Evolutionary conservation across 2,797 vertebrate genomes (phyloP).

Genomic region (Hydrolagus colliei): DNA sequence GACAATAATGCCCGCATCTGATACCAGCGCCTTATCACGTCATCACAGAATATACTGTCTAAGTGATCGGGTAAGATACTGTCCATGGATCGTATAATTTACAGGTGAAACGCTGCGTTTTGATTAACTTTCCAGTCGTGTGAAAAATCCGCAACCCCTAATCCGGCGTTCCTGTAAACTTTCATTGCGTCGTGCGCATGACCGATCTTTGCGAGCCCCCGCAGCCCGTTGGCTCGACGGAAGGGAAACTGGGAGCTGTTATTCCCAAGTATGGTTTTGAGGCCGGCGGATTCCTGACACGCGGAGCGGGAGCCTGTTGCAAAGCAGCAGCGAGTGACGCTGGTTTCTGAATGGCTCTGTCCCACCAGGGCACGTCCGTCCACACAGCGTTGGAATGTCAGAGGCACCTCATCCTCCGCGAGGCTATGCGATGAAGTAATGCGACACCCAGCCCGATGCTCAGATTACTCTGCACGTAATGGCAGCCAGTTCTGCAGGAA

Average conservation of each 20-base stretch:
- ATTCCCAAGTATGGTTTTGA: neutral
- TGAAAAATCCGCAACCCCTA: no score
- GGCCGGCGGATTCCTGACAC: neutral
- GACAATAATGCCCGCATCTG: neutral
- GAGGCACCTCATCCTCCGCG: neutral
- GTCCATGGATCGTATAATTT: no score
- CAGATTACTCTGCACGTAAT: neutral
- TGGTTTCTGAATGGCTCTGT: neutral
- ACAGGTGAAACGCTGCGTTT: no score
- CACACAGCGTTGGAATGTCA: neutral
- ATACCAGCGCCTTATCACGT: no score
- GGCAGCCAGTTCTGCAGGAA: neutral
- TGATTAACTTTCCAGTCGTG: no score
- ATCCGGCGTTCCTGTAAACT: no score
- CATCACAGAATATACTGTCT: no score
- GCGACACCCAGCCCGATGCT: neutral
- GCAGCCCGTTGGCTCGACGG: no score
- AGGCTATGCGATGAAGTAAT: neutral
- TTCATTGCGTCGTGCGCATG: no score
- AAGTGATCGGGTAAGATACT: no score
- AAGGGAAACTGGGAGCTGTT: neutral
- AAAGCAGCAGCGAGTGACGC: neutral
- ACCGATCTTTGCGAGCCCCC: no score
- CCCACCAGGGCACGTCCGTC: neutral
- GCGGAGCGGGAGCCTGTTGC: no score